phyloP scores from a whole-genome alignment of 2,797 vertebrate species.

The Hephaestus fuliginosus region DNA sequence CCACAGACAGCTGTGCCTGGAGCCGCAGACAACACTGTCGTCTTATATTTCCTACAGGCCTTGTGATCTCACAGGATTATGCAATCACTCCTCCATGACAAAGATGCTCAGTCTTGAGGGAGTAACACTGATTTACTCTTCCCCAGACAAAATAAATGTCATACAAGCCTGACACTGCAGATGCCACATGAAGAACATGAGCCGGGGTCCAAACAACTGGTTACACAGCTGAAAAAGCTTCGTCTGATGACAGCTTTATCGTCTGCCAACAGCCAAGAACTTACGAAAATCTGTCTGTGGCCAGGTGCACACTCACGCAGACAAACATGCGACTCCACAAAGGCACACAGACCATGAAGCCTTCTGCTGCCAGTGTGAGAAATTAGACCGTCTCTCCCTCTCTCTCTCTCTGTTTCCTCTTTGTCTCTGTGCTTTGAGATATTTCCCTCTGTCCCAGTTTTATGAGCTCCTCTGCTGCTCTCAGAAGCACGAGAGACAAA shows the following conservation, averaged over 20 bases:
- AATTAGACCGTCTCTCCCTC: constrained; percentile 63
- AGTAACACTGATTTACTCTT: constrained; percentile 71
- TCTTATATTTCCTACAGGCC: constrained; percentile 80
- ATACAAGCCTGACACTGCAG: constrained; percentile 65
- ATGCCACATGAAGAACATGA: constrained; percentile 56
- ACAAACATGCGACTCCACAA: constrained; percentile 59
- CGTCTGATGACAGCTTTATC: constrained; percentile 37
- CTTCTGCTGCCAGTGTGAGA: constrained; percentile 59
- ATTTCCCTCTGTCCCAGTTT: constrained; percentile 79
- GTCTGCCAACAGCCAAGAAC: constrained; percentile 41
- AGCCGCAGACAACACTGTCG: constrained; percentile 72
- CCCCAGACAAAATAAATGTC: constrained; percentile 74
- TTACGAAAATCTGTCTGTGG: constrained; percentile 39
- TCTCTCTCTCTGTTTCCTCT: constrained; percentile 58
- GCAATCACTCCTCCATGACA: constrained; percentile 79
- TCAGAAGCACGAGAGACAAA: constrained; percentile 69
- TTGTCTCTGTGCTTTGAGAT: constrained; percentile 77
- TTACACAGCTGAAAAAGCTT: constrained; percentile 43
- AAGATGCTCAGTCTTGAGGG: constrained; percentile 74
- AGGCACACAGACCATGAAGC: constrained; percentile 49
- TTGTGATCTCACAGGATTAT: constrained; percentile 80
- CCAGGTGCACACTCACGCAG: constrained; percentile 57
- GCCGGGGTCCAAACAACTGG: constrained; percentile 59
- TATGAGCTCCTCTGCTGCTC: constrained; percentile 72
- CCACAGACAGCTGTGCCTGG: constrained; percentile 71